Base-by-base conservation (phyloP, 2,888 invertebrate genomes). In the Lycocerus yunnanus region DNA sequence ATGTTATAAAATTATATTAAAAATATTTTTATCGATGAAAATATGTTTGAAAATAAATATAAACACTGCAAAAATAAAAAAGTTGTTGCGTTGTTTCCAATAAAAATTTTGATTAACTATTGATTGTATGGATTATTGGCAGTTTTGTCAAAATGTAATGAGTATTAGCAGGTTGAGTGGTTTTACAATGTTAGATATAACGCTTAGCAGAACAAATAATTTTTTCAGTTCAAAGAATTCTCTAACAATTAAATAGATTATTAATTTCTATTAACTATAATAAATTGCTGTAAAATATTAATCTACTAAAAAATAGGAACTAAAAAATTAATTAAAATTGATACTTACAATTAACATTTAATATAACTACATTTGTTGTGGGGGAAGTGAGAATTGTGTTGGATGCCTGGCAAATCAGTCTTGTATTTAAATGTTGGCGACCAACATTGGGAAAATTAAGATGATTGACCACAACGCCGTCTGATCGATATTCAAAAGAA, bases 311-410 rank as follows among this genome's bases (percentile, higher is more conserved):
- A n/a, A n/a, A n/a, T 14, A 59, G 15, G 15, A 59, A 15, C 15
- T 1, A n/a, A 58, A 58, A 58, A 15, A 2, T n/a, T 11, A 14
- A 59, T 1, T 11, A 2, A 8, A 8, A n/a, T 43, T n/a, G 4
- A 20, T 83, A 94, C 96, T 95, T 88, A 96, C 96, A 90, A 88
- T 96, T 95, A 80, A 96, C 91, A 87, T 96, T 94, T 85, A 96
- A 89, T 81, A 95, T 92, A 83, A 95, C 91, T 80, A 93, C 91
- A 87, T 93, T 94, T 81, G 93, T 92, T 84, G 93, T 92, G 10
- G 96, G 94, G 68, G 92, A 92, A 61, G 93, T 93, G 82, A 95
- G 88, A 86, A 95, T 95, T 79, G 95, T 96, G 87, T 96, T 96
- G 82, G 93, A 93, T 21, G 96, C 96, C 87, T 95, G 94, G 88